Conservation (phyloP, 1,140 invertebrate species). For the Acromyrmex echinatior region DNA sequence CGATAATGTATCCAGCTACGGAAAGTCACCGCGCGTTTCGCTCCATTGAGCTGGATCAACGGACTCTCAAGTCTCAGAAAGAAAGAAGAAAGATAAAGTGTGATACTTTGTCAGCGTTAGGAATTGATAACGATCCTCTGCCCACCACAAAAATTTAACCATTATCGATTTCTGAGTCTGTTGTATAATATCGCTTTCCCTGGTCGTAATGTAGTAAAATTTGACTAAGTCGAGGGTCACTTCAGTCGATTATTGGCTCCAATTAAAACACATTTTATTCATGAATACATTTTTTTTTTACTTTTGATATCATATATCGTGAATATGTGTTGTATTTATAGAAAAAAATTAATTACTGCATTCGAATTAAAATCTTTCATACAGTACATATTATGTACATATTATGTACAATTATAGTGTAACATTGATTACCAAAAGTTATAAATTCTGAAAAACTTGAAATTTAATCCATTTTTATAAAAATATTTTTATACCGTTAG, state of each 20-base stretch:
- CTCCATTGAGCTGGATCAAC: constrained; percentile 18
- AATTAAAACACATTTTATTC: neutral
- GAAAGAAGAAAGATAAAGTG: constrained; percentile 25
- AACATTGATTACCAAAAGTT: neutral
- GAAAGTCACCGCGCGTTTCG: constrained; percentile 39
- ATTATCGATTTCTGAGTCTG: constrained; percentile 29
- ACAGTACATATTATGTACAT: neutral
- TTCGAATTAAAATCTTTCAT: neutral
- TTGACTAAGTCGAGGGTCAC: constrained; percentile 16
- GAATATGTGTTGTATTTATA: neutral
- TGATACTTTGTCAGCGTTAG: constrained; percentile 44
- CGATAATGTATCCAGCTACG: constrained; percentile 43
- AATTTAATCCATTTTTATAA: neutral
- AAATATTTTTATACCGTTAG: neutral
- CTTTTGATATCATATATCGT: neutral
- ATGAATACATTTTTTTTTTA: constrained; percentile 8
- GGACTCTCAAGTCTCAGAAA: constrained; percentile 20
- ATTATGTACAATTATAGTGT: neutral
- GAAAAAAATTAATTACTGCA: neutral
- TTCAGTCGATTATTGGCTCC: neutral
- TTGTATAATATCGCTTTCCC: constrained; percentile 13
- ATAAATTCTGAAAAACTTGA: neutral
- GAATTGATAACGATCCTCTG: constrained; percentile 29
- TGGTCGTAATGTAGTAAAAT: constrained; percentile 30
- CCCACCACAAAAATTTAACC: neutral